Base-by-base conservation (phyloP, 2,797 vertebrate genomes). In the Clarias platycephalus region DNA sequence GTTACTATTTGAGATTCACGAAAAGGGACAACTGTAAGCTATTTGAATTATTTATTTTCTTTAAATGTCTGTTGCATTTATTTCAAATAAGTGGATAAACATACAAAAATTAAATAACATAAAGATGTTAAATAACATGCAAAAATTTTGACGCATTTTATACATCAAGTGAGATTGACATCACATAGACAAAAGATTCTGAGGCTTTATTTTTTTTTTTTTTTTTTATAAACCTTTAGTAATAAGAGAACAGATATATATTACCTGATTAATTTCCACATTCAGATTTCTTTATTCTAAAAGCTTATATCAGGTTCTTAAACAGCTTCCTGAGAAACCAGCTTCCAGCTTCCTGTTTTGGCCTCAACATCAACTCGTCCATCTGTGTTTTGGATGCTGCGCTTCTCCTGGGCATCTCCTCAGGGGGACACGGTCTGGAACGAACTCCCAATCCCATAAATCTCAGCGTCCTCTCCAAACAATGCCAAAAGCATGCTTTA, bases 371-470 rank as follows among this genome's bases (percentile, higher is more conserved):
- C 24, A 20, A 53, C 71, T 83, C 9, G 40, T 83, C 74, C 64
- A 57, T 74, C 77, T 81, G 68, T 24, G 70, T 74, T 62, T 57
- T 37, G 71, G 79, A 58, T 24, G 40, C 31, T 62, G 82, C 16
- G 58, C 70, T 84, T 34, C 83, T 64, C 72, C 3, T 34, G 66
- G 66, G 79, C 72, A 49, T 64, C 72, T 79, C 83, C 63, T 49
- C 72, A 66, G 79, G 20, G 49, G 72, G 75, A 72, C 86, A 66
- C 66, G 75, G 83, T 64, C 83, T 77, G 66, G 83, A 82, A 82
- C 66, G 66, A 78, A 40, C 83, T 78, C 72, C 55, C 79, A 84
- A 82, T 82, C 86, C 86, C 79, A 84, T 78, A 66, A 78, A 76
- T 78, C 86, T 87, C 16, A 2, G 80, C 83, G 57, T 77, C 72